Evolutionary conservation across 2,113 vertebrate species (phyloP).

Genomic region (Passer montanus): DNA sequence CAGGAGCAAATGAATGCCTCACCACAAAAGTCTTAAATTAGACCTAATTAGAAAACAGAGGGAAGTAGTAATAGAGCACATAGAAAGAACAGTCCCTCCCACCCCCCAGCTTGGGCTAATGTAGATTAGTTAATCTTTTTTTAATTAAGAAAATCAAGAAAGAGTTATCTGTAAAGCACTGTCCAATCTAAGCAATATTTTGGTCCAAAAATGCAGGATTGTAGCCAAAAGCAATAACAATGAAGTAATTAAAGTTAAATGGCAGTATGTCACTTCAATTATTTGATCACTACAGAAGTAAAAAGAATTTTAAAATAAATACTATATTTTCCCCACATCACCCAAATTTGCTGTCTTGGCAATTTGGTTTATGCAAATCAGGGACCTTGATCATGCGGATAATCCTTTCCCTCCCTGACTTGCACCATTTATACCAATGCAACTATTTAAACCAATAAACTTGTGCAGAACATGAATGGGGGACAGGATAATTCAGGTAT

Average conservation of each 20-base stretch:
- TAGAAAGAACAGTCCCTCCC: background rate
- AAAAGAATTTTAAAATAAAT: background rate
- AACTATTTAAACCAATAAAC: background rate
- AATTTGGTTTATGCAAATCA: background rate
- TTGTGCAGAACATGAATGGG: background rate
- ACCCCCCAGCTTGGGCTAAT: background rate
- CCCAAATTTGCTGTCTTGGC: background rate
- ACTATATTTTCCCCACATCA: background rate
- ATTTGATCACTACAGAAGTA: background rate
- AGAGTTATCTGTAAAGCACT: background rate
- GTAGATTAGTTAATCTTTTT: background rate
- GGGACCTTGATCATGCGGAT: background rate
- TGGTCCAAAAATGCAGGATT: background rate
- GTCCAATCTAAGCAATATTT: background rate
- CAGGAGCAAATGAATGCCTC: background rate
- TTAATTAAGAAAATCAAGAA: background rate
- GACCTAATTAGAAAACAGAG: background rate
- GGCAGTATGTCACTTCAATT: background rate
- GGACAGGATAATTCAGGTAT: background rate
- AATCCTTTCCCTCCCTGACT: background rate
- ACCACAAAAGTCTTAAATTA: background rate
- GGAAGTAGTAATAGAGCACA: background rate
- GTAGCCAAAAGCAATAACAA: background rate
- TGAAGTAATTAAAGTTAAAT: background rate
- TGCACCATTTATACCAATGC: background rate